These are phyloP conservation scores for Metellina segmentata DNA, from an alignment of 2,888 invertebrate species.

Conservation along the genomic window DNA sequence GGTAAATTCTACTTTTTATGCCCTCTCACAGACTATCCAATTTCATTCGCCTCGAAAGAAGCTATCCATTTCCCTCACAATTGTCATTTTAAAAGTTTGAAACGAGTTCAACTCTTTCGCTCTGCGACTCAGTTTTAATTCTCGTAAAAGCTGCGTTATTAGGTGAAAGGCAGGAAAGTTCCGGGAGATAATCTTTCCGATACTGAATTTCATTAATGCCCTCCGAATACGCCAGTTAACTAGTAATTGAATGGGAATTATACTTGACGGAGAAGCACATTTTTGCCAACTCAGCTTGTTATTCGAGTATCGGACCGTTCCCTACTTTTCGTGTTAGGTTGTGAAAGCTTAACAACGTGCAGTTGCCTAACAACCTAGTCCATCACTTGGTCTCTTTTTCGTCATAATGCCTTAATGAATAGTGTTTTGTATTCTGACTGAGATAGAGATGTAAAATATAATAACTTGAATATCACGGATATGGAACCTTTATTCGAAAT, in stretches of 20 bases:
- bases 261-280: background rate
- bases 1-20: background rate
- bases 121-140: slow-evolving; percentile 45
- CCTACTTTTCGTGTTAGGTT: no score
- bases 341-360: no score
- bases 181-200: background rate
- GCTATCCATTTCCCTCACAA: slow-evolving; percentile 8
- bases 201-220: slow-evolving; percentile 44
- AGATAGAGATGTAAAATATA: no score
- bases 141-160: slow-evolving; percentile 47
- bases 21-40: background rate
- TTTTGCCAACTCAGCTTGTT: background rate
- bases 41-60: slow-evolving; percentile 15
- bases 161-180: slow-evolving; percentile 25
- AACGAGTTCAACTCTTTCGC: slow-evolving; percentile 24
- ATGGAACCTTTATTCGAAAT: background rate
- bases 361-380: no score
- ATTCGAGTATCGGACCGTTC: background rate
- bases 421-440: no score
- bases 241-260: slow-evolving; percentile 28
- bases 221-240: slow-evolving; percentile 32
- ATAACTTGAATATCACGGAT: no score
- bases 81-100: slow-evolving; percentile 46
- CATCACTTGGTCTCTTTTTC: no score
- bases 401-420: no score